Percentiles rank a stretch among this genome's conserved stretches.
Evolutionary conservation across 1,140 invertebrate species (phyloP).

Genomic region (Psilanteris sp.): DNA sequence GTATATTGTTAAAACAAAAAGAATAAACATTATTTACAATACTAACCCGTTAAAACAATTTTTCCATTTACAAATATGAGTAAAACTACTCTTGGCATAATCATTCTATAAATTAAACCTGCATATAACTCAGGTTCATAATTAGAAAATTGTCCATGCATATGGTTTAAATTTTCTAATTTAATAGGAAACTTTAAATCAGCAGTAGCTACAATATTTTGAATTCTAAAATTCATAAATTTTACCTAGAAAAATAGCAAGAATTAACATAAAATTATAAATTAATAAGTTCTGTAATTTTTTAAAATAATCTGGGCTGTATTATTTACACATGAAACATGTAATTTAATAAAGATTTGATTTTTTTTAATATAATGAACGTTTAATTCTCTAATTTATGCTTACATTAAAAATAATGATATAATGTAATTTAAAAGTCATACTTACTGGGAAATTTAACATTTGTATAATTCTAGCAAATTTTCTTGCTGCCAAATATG

Average conservation of each 20-base stretch:
- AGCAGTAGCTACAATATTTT: slow-evolving; percentile 99
- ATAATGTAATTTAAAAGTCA: slow-evolving; percentile 10
- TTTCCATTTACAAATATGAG: slow-evolving; percentile 99
- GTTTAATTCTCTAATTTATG: no score
- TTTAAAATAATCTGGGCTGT: no score
- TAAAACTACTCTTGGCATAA: slow-evolving; percentile 96
- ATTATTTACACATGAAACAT: no score
- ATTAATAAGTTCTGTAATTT: no score
- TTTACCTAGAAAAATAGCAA: slow-evolving; percentile 87
- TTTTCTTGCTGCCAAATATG: slow-evolving; percentile 95
- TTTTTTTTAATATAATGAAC: no score
- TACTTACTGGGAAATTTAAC: slow-evolving; percentile 93
- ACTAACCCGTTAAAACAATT: slow-evolving; percentile 93
- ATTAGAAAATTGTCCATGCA: slow-evolving; percentile 94
- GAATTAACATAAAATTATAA: background rate
- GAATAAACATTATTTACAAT: no score
- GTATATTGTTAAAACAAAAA: no score
- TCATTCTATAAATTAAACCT: slow-evolving; percentile 98
- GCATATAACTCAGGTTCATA: slow-evolving; percentile 97
- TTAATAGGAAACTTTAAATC: slow-evolving; percentile 98
- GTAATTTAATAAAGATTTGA: no score
- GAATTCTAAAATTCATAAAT: slow-evolving; percentile 98
- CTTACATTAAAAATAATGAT: no score
- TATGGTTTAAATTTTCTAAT: slow-evolving; percentile 95
- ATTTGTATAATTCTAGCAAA: slow-evolving; percentile 99